Base-by-base conservation (phyloP, 2,888 invertebrate species). In the Drosophila sordidapex region DNA sequence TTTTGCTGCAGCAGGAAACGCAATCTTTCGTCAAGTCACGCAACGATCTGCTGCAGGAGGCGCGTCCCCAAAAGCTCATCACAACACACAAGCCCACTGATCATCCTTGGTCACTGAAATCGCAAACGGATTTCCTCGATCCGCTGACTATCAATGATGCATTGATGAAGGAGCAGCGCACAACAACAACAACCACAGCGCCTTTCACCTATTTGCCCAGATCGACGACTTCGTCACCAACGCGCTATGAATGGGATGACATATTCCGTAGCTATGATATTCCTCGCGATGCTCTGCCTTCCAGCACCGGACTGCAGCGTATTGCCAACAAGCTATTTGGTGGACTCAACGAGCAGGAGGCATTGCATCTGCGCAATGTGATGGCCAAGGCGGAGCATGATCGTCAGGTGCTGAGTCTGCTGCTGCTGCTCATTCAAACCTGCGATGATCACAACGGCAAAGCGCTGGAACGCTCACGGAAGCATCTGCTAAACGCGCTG, bases 361-460 rank as follows among this genome's bases (percentile, higher is more conserved):
- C 96, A 0, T 94, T 95, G 71, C 96, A 96, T 79, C 94, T 97
- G 63, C 95, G 97, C 94, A 95, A 95, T 72, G 96, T 97, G 46
- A 97, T 97, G 97, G 96, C 96, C 88, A 96, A 96, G 90, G 97
- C 97, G 0, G 96, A 96, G 81, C 95, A 95, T 79, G 96, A 97
- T 79, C 96, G 96, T 66, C 95, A 96, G 0, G 96, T 97, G 0
- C 94, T 96, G 58, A 94, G 96, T 76, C 93, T 97, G 36, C 95
- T 97, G 67, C 93, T 97, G 36, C 92, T 97, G 33, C 93, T 97
- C 70, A 96, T 97, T 27, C 97, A 96, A 85, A 96, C 96, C 67
- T 97, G 97, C 89, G 96, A 95, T 82, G 95, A 95, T 59, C 95
- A 95, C 84, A 95, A 95, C 85, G 96, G 96, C 83, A 95, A 95